Conservation (phyloP, 2,113 vertebrate genomes). For the Lanius collurio region DNA sequence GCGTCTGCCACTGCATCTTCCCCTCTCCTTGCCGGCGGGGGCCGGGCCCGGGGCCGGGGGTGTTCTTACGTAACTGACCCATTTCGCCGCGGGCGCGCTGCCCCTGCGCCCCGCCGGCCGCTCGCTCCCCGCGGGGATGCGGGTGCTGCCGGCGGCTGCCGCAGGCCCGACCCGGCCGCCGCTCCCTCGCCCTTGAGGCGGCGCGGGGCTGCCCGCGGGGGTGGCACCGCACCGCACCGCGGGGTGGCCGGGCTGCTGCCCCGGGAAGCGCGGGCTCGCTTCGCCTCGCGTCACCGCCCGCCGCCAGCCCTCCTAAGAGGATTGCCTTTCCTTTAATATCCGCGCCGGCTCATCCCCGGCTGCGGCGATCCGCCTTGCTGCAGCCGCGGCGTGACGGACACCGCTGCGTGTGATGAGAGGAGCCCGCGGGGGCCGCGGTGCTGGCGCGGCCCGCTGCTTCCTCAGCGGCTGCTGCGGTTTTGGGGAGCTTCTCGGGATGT, state of each 20-base stretch:
- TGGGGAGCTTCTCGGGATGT: background rate
- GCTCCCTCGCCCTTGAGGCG: background rate
- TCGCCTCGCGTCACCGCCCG: background rate
- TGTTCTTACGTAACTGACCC: background rate
- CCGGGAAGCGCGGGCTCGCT: background rate
- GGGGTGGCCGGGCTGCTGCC: too few species aligned
- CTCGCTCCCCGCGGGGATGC: background rate
- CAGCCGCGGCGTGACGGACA: background rate
- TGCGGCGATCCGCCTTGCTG: background rate
- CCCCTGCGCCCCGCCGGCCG: background rate
- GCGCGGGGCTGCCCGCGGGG: background rate
- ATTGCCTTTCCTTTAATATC: conserved; percentile 88
- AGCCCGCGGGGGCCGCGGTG: background rate
- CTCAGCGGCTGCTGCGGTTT: background rate
- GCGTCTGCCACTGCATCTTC: background rate
- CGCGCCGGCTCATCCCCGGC: conserved; percentile 48
- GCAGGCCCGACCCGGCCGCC: background rate
- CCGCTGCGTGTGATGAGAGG: background rate
- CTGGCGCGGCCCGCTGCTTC: background rate
- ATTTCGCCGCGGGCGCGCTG: background rate
- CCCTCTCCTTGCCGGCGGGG: background rate
- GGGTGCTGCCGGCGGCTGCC: background rate
- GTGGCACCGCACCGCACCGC: background rate
- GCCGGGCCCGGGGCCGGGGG: background rate
- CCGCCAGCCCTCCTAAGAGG: conserved; percentile 76